Base-by-base conservation (phyloP, 1,140 invertebrate species). In the Drosophila neocordata region DNA sequence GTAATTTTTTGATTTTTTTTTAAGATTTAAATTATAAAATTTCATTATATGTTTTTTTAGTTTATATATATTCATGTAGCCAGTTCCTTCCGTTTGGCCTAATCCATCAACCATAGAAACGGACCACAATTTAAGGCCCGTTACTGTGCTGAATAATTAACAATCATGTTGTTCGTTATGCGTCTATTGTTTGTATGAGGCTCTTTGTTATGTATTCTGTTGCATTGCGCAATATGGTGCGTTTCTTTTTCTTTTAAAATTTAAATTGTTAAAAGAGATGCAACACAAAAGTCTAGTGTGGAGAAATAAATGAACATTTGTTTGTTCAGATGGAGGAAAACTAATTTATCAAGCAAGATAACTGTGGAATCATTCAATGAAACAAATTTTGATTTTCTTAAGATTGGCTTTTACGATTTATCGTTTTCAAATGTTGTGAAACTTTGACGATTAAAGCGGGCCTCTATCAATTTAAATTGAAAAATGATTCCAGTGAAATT, bases 131-230 rank as follows among this genome's bases (percentile, higher is more conserved):
- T 70, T 67, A 60, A 13, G 74, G 70, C 74, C 74, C 74, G 79
- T 82, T 82, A 75, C 69, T 73, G 72, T 48, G 56, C 61, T 85
- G 74, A 87, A 85, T 85, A 87, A 85, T 87, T 85, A 82, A 87
- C 78, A 85, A 85, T 72, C 69, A 68, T 69, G 70, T 69, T 71
- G 77, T 77, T 87, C 73, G 81, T 85, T 87, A 75, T 81, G 66
- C 35, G 67, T 62, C 78, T 57, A 87, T 85, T 85, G 81, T 85
- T 71, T 81, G 22, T 65, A 58, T 53, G n/a, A n/a, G n/a, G 82
- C 24, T 11, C 71, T 75, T 67, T 82, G 74, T 85, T 88, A 69
- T 78, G 74, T 68, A 85, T 87, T 85, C 82, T 85, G 83, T 87
- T 85, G 82, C 82, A 85, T 88, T 85, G 82, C 70, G 82, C 82